These are phyloP conservation scores for Larimichthys polyactis DNA, from an alignment of 2,113 vertebrate genomes.

Conservation along the genomic window DNA sequence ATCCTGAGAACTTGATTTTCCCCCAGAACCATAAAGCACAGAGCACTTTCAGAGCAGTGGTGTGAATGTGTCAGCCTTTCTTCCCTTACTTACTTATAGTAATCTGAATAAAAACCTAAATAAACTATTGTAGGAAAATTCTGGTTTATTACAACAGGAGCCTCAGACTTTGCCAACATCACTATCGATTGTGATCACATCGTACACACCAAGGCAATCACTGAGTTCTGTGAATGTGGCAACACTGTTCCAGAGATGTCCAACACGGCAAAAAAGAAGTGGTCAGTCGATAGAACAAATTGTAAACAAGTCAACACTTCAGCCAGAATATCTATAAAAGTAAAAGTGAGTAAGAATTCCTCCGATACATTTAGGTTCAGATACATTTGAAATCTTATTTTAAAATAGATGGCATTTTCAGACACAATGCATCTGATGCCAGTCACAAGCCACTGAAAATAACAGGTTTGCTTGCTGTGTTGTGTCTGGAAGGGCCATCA, in stretches of 20 bases:
- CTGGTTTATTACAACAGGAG: neutral
- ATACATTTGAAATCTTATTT: no score
- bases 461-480: no score
- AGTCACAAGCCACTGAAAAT: no score
- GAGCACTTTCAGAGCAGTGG: neutral
- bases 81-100: neutral
- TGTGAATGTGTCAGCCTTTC: neutral
- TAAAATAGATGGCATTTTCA: no score
- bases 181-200: neutral
- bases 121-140: neutral
- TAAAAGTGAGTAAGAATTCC: no score
- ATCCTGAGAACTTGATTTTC: slow-evolving; percentile 35
- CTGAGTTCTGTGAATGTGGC: neutral
- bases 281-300: neutral
- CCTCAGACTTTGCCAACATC: neutral
- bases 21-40: slow-evolving; percentile 1
- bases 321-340: no score
- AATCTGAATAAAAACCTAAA: slow-evolving; percentile 17
- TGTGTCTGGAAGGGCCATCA: no score
- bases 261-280: neutral
- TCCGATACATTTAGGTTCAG: no score
- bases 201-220: neutral
- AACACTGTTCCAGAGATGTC: neutral
- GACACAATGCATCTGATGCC: no score
- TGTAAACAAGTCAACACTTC: neutral